Evolutionary conservation across 2,113 vertebrate species (phyloP).

Genomic region (Morphnarchus princeps): DNA sequence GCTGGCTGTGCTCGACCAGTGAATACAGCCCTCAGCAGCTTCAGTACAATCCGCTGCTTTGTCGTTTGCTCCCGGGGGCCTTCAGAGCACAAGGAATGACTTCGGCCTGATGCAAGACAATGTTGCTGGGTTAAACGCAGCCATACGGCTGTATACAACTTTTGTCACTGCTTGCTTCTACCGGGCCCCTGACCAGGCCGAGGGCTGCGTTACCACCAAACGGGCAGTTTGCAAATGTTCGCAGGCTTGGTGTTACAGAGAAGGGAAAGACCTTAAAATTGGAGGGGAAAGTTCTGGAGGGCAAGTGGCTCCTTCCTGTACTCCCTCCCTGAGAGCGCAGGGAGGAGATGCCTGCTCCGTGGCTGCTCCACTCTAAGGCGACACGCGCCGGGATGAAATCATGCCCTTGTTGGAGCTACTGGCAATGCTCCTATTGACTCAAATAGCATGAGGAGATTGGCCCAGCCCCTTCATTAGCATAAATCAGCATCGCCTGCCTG

Average conservation of each 20-base stretch:
- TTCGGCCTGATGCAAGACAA: rapidly evolving
- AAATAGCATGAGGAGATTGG: not conserved
- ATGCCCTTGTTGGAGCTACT: not conserved
- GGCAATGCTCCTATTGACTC: not conserved
- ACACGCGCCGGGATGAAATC: not conserved
- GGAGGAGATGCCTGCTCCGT: rapidly evolving
- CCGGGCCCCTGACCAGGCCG: rapidly evolving
- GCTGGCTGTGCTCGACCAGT: rapidly evolving
- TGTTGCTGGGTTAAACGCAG: rapidly evolving
- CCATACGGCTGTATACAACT: rapidly evolving
- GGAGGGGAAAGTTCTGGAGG: not conserved
- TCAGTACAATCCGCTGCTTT: rapidly evolving
- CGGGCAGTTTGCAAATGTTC: not conserved
- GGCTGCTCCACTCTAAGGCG: not conserved
- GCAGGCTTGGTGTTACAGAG: not conserved
- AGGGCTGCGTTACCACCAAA: rapidly evolving
- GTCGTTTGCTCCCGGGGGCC: rapidly evolving
- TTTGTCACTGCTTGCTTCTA: not conserved
- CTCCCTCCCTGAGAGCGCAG: rapidly evolving
- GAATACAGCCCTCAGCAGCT: not conserved
- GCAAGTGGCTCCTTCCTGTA: rapidly evolving
- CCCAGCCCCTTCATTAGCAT: not conserved
- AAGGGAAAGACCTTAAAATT: rapidly evolving
- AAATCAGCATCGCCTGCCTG: not conserved
- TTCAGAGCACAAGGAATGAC: rapidly evolving